Conservation (phyloP, 2,113 vertebrate species). For the Ciconia stormi region DNA sequence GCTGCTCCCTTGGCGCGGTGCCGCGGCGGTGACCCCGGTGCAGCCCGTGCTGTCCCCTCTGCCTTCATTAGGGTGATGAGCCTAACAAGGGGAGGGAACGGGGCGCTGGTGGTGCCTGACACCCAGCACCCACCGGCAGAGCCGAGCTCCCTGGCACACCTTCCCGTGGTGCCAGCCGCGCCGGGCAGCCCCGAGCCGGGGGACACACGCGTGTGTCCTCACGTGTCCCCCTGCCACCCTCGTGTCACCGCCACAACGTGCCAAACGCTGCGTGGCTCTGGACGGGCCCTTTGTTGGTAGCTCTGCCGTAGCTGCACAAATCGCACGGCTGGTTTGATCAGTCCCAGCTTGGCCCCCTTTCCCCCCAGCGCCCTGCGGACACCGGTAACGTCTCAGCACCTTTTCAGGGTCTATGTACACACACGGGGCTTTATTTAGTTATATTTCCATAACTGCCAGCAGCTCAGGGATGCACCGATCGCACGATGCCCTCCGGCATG, state of each 20-base stretch:
- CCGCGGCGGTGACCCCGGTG: neutral
- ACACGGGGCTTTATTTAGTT: neutral
- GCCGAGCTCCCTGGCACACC: neutral
- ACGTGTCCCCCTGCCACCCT: neutral
- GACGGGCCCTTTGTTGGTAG: neutral
- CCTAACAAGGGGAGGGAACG: neutral
- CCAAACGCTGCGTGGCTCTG: neutral
- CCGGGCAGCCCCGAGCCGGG: neutral
- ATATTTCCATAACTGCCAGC: neutral
- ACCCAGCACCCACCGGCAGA: neutral
- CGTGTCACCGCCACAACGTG: neutral
- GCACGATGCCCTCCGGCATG: rapidly evolving
- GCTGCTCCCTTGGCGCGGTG: neutral
- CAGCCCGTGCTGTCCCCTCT: neutral
- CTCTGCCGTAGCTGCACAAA: slow-evolving; percentile 31
- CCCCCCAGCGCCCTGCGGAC: slow-evolving; percentile 37
- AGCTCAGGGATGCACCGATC: neutral
- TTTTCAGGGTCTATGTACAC: neutral
- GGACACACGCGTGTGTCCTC: neutral
- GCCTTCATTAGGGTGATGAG: neutral
- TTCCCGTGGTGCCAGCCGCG: neutral
- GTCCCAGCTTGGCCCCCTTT: slow-evolving; percentile 32
- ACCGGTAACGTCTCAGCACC: slow-evolving; percentile 17
- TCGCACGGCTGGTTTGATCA: slow-evolving; percentile 6
- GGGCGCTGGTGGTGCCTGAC: neutral